A percentile compares a stretch with the other conserved stretches of the same genome.
These are phyloP conservation scores for Acrocyrtus sp. DNA, from an alignment of 2,888 invertebrate genomes.

Conservation along the genomic window DNA sequence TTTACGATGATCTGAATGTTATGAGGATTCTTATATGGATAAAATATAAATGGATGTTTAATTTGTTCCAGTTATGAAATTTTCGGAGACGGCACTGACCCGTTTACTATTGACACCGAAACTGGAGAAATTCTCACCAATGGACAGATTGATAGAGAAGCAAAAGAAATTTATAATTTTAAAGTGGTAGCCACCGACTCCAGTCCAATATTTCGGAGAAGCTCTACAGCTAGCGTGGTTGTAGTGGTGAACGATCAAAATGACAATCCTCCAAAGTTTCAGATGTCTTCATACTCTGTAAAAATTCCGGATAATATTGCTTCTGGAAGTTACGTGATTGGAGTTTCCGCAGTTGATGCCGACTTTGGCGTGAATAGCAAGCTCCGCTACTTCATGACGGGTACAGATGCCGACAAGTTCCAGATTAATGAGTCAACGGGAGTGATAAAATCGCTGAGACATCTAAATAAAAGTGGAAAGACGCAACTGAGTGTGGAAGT, in stretches of 20 bases:
- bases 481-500: constrained; percentile 77
- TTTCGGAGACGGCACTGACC: constrained; percentile 81
- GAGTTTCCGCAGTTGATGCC: constrained; percentile 85
- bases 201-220: constrained; percentile 84
- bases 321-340: constrained; percentile 84
- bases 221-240: constrained; percentile 79
- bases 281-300: constrained; percentile 79
- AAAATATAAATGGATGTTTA: not conserved
- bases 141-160: constrained; percentile 81
- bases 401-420: constrained; percentile 83
- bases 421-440: constrained; percentile 83
- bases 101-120: constrained; percentile 81
- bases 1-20: too few species aligned
- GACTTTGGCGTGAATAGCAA: constrained; percentile 89
- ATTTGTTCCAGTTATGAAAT: constrained; percentile 79
- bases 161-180: constrained; percentile 79
- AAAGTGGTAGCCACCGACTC: constrained; percentile 90
- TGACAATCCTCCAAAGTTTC: constrained; percentile 86
- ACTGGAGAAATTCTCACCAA: constrained; percentile 84
- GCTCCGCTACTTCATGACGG: constrained; percentile 84
- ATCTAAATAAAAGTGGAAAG: constrained; percentile 69
- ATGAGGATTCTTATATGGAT: too few species aligned
- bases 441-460: constrained; percentile 82
- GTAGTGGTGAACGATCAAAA: constrained; percentile 92
- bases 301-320: constrained; percentile 86